Percentiles rank a stretch among this genome's conserved stretches.
Conservation (phyloP, 2,888 invertebrate genomes). For the Zaprionus lineosus region DNA sequence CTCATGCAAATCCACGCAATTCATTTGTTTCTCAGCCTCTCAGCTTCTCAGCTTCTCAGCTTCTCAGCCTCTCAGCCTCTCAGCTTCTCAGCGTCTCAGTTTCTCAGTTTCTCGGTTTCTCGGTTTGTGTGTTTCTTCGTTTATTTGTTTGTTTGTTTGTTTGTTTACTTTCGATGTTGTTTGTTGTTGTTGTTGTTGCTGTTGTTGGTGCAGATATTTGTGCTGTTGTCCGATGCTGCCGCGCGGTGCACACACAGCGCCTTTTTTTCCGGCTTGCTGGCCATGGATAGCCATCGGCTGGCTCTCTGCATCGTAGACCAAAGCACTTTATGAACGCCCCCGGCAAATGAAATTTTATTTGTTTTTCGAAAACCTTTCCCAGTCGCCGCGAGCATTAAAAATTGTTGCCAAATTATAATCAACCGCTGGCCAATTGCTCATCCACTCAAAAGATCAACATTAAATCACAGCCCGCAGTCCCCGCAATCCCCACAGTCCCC, state of each 20-base stretch:
- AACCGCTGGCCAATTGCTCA: background rate
- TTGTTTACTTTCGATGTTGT: conserved; percentile 40
- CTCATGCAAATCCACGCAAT: conserved; percentile 71
- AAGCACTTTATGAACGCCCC: conserved; percentile 21
- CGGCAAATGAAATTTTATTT: background rate
- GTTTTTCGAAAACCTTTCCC: background rate
- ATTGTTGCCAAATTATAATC: background rate
- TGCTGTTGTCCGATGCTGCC: conserved; percentile 9
- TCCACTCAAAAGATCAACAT: too few species aligned
- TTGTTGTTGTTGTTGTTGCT: conserved; percentile 30
- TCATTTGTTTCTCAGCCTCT: conserved; percentile 42
- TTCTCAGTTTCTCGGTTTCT: too few species aligned
- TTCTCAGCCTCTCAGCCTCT: too few species aligned
- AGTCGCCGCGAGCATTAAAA: background rate
- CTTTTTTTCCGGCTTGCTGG: conserved; percentile 63
- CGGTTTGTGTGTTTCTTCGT: too few species aligned
- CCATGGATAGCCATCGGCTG: conserved; percentile 56
- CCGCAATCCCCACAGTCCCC: too few species aligned
- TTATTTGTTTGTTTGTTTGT: too few species aligned
- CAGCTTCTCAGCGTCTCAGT: too few species aligned
- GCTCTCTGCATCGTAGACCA: conserved; percentile 10
- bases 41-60: too few species aligned
- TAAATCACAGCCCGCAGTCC: too few species aligned
- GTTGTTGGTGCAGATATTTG: conserved; percentile 19
- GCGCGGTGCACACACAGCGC: conserved; percentile 53